Conservation (phyloP, 1,140 invertebrate species). For the Drosophila repleta region DNA sequence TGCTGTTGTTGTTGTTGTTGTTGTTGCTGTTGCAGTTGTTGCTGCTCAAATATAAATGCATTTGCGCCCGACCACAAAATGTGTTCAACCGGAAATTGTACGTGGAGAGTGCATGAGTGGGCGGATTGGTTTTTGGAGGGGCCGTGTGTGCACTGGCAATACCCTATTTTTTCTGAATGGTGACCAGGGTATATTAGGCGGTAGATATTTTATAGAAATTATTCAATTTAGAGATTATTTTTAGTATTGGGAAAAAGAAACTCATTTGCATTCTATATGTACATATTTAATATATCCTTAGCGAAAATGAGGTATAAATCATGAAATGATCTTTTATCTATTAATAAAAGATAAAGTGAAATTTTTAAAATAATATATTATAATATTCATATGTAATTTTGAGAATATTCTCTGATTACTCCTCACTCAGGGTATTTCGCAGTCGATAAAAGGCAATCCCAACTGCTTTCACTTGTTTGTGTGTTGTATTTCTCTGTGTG, state of each 20-base stretch:
- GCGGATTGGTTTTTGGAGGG: conserved; percentile 32
- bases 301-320: too few species aligned
- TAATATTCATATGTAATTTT: too few species aligned
- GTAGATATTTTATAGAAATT: too few species aligned
- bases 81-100: conserved; percentile 83
- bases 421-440: neutral
- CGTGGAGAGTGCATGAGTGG: conserved; percentile 65
- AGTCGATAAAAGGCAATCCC: neutral
- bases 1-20: conserved; percentile 30
- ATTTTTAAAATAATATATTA: too few species aligned
- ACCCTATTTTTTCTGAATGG: neutral
- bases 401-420: too few species aligned
- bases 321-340: too few species aligned
- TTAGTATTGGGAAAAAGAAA: too few species aligned
- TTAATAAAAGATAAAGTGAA: too few species aligned
- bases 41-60: conserved; percentile 79
- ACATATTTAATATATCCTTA: too few species aligned
- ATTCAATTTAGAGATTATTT: too few species aligned
- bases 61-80: conserved; percentile 79
- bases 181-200: neutral
- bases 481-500: conserved; percentile 22
- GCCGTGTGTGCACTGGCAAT: conserved; percentile 6
- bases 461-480: too few species aligned
- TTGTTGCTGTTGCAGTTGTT: conserved; percentile 43
- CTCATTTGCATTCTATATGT: too few species aligned